Evolutionary conservation across 2,888 invertebrate species (phyloP), one percentile per base, ranked within the genome.

Genomic region (Eretmocerus hayati): DNA sequence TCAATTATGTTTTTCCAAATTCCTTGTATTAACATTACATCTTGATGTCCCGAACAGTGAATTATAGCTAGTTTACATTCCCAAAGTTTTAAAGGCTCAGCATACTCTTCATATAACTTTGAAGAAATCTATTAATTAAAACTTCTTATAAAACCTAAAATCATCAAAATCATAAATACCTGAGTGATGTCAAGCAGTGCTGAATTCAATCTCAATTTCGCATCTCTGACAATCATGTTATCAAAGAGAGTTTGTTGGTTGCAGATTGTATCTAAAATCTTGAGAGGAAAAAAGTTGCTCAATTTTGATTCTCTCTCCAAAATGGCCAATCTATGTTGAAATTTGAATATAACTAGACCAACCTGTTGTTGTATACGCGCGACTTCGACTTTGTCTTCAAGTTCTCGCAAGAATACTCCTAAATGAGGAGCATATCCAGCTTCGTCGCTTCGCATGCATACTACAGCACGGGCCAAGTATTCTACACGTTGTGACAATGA

Each of bases 51-150:
- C 5, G 95, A 93, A 68, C 93, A 94, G 62, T 94, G 89, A 39
- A 97, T 84, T 56, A 99, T 94, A 5, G 92, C 90, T 48, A 99
- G 75, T 73, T 96, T 92, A 69, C 92, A 90, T 72, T 95, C 94
- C 83, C 90, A 87, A 35, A 96, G 76, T 59, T 87, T 83, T 69
- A 89, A 89, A 3, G 87, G 87, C 62, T 92, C 91, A 1, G 94
- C 94, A 74, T 89, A 95, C 56, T 92, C 87, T 67, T 90, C 87
- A 67, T 93, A 54, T 18, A 54, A 42, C 54, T 54, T n/a, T n/a
- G n/a, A n/a, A n/a, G n/a, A n/a, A 30, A 20, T n/a, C 5, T 32
- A 41, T 13, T 8, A 39, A 4, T 5, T 26, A 3, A 31, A 43
- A 19, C 20, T 21, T 43, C 23, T 6, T 11, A 21, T 16, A 35